Evolutionary conservation across 2,797 vertebrate genomes (phyloP), one percentile per base, ranked within the genome.

Genomic region (Arrhamphus sclerolepis): DNA sequence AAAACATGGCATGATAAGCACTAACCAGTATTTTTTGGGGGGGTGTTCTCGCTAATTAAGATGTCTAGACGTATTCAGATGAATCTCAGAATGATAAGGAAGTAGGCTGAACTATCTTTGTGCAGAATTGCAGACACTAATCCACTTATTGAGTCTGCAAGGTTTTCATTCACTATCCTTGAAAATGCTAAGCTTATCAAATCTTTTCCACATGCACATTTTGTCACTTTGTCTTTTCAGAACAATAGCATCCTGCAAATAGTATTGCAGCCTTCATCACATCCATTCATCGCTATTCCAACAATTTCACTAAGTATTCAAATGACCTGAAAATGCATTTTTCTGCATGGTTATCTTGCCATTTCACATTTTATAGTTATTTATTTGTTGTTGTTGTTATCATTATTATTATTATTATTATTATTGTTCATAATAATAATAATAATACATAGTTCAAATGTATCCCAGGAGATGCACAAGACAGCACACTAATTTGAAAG

Each of bases 51-150:
- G 70, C 78, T 93, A 92, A 92, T 90, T 89, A 82, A 89, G 81
- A 85, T 34, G 92, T 93, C 93, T 93, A 93, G 92, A 94, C 92
- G 86, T 80, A 88, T 90, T 86, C 83, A 88, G 83, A 83, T 89
- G 87, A 90, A 87, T 87, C 80, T 78, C 56, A 53, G 70, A 20
- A 46, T 90, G 91, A 93, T 92, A 91, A 89, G 81, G 76, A 83
- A 81, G 85, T 81, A 78, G 75, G 74, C 82, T 67, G 70, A 84
- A 85, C 87, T 58, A 81, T 87, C 84, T 78, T 55, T 49, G 72
- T 59, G 53, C 70, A 82, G 81, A 83, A 81, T 57, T 62, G 75
- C 56, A 11, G 70, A 54, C 56, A 31, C 82, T 88, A 90, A 92
- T 92, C 87, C 87, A 89, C 80, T 89, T 81, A 88, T 72, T 55